phyloP scores from a whole-genome alignment of 2,113 vertebrate species.

The Ammodytes marinus region DNA sequence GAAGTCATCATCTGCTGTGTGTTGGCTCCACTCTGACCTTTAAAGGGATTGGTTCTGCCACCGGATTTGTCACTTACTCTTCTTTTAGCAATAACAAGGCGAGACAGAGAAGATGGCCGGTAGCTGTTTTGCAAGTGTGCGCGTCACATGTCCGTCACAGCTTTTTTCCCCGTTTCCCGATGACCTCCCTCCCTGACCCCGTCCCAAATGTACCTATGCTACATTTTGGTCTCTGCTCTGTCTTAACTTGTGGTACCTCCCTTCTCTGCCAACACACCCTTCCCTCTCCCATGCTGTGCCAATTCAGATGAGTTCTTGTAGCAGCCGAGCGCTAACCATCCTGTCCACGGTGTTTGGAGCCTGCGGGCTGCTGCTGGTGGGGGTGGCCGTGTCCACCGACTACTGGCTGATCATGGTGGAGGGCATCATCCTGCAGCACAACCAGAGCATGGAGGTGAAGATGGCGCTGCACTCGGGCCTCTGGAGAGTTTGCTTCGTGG shows the following conservation, averaged over 20 bases:
- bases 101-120: slow-evolving; percentile 48
- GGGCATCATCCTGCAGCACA: slow-evolving; percentile 92
- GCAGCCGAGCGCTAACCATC: slow-evolving; percentile 93
- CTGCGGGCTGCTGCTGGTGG: slow-evolving; percentile 92
- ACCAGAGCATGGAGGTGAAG: slow-evolving; percentile 94
- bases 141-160: slow-evolving; percentile 43
- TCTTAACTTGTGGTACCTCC: slow-evolving; percentile 12
- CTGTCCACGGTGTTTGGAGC: slow-evolving; percentile 94
- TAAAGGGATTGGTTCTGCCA: slow-evolving; percentile 59
- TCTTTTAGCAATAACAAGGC: slow-evolving; percentile 55
- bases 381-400: slow-evolving; percentile 94
- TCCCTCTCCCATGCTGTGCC: slow-evolving; percentile 25
- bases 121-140: slow-evolving; percentile 49
- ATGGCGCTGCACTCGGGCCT: slow-evolving; percentile 95
- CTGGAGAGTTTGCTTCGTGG: slow-evolving; percentile 95
- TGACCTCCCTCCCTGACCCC: slow-evolving; percentile 16
- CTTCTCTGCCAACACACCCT: slow-evolving; percentile 9
- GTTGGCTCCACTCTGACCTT: slow-evolving; percentile 64
- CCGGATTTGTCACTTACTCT: slow-evolving; percentile 54
- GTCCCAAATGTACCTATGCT: slow-evolving; percentile 5
- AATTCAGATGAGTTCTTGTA: slow-evolving; percentile 92
- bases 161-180: slow-evolving; percentile 13
- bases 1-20: slow-evolving; percentile 60
- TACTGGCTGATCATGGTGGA: slow-evolving; percentile 97
- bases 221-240: neutral